Base-by-base conservation (phyloP, 2,888 invertebrate species). In the Marronus borbonicus region DNA sequence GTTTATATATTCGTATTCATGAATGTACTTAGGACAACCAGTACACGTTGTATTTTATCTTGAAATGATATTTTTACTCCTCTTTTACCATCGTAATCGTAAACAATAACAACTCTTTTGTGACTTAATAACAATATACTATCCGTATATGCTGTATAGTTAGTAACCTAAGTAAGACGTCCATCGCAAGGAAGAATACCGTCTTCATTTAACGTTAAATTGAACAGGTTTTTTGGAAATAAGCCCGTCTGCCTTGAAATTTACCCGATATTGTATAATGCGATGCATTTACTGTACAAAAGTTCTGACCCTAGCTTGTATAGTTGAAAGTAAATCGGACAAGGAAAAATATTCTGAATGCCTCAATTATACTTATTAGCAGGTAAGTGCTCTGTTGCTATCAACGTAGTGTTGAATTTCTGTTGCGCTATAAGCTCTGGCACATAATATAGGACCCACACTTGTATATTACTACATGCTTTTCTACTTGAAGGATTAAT, bases 71-170 rank as follows among this genome's bases (percentile, higher is more conserved):
- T 74, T 74, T 74, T 74, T 74, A 60, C 72, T 74, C 60, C 72
- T 39, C 72, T 44, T 74, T 74, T 74, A 74, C 72, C 60, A 24
- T 60, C 72, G 72, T 74, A 74, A 74, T 60, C 72, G 72, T 74
- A 74, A 74, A 74, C 72, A 74, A 74, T 74, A 74, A 74, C 72
- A 74, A 60, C 60, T 58, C 60, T 74, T 74, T 74, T 74, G 72
- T 74, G 72, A 74, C 72, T 74, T 74, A 74, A 74, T 74, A 74
- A 74, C 72, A 74, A 60, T 74, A 74, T 60, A 60, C 44, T 49
- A 44, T 44, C 60, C 72, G 60, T 49, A 68, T 68, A 68, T 28
- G 60, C 28, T 62, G 62, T 74, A 44, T 60, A 74, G 60, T 44
- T 60, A 44, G 60, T 60, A 60, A 60, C 44, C 60, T 74, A 58